These are phyloP conservation scores for Abrostola tripartita DNA, from an alignment of 2,888 invertebrate species.

Conservation along the genomic window DNA sequence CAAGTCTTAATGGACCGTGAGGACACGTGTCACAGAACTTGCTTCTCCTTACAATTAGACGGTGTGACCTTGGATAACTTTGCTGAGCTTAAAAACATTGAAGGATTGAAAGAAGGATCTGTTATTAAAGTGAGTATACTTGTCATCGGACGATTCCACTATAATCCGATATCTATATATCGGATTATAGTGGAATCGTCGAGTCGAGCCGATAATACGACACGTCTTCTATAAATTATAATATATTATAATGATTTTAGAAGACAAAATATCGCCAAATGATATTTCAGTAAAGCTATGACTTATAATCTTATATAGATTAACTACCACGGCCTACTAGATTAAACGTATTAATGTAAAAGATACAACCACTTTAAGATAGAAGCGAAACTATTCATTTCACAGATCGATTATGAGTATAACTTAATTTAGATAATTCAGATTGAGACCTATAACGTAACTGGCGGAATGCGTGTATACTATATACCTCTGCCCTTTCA, in stretches of 20 bases:
- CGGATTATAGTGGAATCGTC: no score
- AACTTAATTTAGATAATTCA: no score
- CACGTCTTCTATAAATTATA: no score
- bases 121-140: slow-evolving; percentile 92
- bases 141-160: neutral
- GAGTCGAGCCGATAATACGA: no score
- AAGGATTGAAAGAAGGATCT: slow-evolving; percentile 97
- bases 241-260: no score
- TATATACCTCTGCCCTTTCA: no score
- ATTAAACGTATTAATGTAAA: neutral
- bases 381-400: no score
- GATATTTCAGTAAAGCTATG: neutral
- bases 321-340: neutral
- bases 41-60: slow-evolving; percentile 98
- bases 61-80: slow-evolving; percentile 98
- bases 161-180: no score
- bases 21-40: slow-evolving; percentile 99
- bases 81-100: slow-evolving; percentile 98
- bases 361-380: no score
- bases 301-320: neutral
- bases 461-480: no score
- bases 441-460: no score
- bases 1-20: slow-evolving; percentile 99
- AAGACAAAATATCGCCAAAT: neutral
- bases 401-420: no score